Conservation (phyloP, 2,888 invertebrate genomes). For the Drosophila emarginata region DNA sequence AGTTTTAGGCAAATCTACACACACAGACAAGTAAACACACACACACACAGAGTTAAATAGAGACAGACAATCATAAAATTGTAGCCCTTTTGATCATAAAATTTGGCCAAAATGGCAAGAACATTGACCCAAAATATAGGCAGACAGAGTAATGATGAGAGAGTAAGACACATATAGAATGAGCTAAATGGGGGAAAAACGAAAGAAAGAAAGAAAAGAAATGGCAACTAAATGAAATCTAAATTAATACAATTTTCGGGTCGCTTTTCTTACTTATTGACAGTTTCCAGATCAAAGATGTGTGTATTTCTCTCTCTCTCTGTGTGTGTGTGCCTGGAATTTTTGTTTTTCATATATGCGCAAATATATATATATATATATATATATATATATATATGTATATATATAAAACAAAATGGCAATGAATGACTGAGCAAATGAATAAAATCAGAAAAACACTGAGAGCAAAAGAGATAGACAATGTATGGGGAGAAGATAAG, state of each 20-base stretch:
- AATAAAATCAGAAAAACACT: constrained; percentile 65
- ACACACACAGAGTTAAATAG: constrained; percentile 9
- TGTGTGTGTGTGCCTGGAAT: constrained; percentile 56
- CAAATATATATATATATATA: constrained; percentile 63
- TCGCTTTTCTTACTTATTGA: constrained; percentile 58
- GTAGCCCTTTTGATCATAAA: constrained; percentile 54
- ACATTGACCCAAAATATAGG: constrained; percentile 35
- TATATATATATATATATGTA: constrained; percentile 27
- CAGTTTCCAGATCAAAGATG: constrained; percentile 70
- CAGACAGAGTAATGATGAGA: constrained; percentile 16
- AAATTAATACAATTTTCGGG: constrained; percentile 76
- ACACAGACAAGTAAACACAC: constrained; percentile 4
- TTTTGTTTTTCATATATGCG: constrained; percentile 41
- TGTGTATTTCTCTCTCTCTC: constrained; percentile 1
- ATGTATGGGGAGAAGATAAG: background rate
- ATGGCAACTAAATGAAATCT: constrained; percentile 62
- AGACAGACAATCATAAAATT: constrained; percentile 19
- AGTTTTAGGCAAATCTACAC: constrained; percentile 21
- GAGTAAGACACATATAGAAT: constrained; percentile 11
- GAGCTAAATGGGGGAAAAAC: constrained; percentile 1
- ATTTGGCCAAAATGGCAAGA: constrained; percentile 14
- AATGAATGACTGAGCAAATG: constrained; percentile 78
- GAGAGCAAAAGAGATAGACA: background rate
- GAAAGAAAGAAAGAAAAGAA: background rate
- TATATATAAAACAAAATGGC: constrained; percentile 72